Conservation (phyloP, 2,797 vertebrate species). For the Eurystomus glaucurus region DNA sequence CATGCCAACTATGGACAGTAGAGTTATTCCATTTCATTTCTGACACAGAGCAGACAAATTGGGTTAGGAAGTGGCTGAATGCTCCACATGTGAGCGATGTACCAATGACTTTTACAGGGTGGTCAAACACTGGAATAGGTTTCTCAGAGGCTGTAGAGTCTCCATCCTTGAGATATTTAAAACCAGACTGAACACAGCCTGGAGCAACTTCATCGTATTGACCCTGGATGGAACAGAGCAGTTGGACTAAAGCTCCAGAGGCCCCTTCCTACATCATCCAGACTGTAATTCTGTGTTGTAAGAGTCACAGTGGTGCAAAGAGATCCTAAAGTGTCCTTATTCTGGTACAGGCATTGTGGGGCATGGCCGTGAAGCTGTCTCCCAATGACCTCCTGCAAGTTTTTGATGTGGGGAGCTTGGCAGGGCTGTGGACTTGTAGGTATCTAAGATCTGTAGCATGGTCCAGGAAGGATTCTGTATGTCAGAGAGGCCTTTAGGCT, state of each 20-base stretch:
- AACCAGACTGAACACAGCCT: neutral
- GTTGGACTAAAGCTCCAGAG: neutral
- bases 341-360: neutral
- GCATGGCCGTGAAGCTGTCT: neutral
- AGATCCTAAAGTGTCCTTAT: neutral
- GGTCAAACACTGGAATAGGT: neutral
- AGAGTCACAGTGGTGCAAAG: neutral
- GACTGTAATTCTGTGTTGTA: neutral
- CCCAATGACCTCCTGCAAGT: neutral
- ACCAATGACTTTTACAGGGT: neutral
- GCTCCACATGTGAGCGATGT: neutral
- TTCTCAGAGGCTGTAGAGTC: neutral
- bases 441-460: neutral
- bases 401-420: accelerated
- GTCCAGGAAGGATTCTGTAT: neutral
- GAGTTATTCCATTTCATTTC: neutral
- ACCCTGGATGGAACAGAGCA: neutral
- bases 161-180: neutral
- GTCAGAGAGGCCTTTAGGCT: neutral
- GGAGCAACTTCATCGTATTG: neutral
- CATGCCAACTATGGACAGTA: neutral
- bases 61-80: neutral
- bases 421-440: accelerated
- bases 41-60: neutral
- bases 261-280: neutral